Evolutionary conservation across 92 coral and sea anemone genomes (phyloP), one percentile per base, ranked within the genome.

Genomic region (Paragorgia papillata): DNA sequence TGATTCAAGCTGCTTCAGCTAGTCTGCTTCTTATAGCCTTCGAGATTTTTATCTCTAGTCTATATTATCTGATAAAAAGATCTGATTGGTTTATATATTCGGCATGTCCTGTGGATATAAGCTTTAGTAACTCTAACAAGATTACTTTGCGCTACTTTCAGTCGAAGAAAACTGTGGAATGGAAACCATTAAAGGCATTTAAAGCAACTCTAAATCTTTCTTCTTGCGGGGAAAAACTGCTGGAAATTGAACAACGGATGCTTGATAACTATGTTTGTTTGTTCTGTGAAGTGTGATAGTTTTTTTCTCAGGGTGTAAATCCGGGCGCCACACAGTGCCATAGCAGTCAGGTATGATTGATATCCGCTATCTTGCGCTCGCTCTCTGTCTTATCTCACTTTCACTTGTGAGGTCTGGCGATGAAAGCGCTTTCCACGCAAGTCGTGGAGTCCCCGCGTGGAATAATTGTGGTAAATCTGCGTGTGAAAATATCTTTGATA

Each of bases 21-120:
- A 37, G 71, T 64, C 53, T 64, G 29, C 15, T 17, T 13, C 8
- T 64, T 64, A 64, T 64, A 37, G 22, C 21, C 30, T 18, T 39
- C 17, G 71, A 64, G n/a, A n/a, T n/a, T 64, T 64, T 64, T 64
- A 64, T 64, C 71, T 64, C 19, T n/a, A n/a, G 15, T 21, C 44
- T 32, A 22, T 63, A 35, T 35, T 64, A 64, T 35, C 71, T 34
- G 71, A 64, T 49, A 33, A 30, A 49, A 40, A 44, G 48, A 64
- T 64, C 71, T 64, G 71, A 64, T 64, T 64, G 71, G 71, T 64
- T 40, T 64, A 64, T 64, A 40, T 32, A 35, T 37, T 4, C 53
- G 53, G 53, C 53, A 15, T 46, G 53, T 46, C 53, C 66, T 64
- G 71, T 31, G 53, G 71, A 46, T 46, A 46, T 7, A 26, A 51